A percentile compares a stretch with the other conserved stretches of the same genome.
Conservation (phyloP, 1,140 invertebrate species). For the Nilaparvata lugens region DNA sequence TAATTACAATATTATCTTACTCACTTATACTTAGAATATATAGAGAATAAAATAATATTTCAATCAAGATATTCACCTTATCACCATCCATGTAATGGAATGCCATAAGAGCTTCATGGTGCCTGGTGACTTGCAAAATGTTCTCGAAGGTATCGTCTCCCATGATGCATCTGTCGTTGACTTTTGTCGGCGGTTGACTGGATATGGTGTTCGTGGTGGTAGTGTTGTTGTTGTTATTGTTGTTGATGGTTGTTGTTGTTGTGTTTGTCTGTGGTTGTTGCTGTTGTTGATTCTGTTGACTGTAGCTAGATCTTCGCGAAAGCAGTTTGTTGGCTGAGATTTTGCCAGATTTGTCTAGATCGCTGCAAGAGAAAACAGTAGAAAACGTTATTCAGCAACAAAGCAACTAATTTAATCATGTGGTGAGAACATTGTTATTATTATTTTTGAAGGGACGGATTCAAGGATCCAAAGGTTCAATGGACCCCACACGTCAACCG, state of each 20-base stretch:
- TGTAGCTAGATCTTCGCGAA: slow-evolving; percentile 17
- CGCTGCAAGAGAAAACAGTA: slow-evolving; percentile 3
- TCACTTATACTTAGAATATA: no score
- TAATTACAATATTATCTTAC: no score
- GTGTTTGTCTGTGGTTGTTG: slow-evolving; percentile 11
- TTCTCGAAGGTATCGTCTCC: slow-evolving; percentile 73
- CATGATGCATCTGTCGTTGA: neutral
- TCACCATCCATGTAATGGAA: slow-evolving; percentile 86
- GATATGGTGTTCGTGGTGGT: no score
- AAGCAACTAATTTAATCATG: no score
- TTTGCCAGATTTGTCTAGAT: slow-evolving; percentile 10
- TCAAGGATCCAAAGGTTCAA: no score
- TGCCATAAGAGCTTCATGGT: slow-evolving; percentile 79
- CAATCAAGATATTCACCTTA: slow-evolving; percentile 42
- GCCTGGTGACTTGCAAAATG: slow-evolving; percentile 65
- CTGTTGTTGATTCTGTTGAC: neutral
- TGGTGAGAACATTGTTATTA: no score
- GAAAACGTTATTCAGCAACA: neutral
- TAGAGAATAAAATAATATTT: neutral
- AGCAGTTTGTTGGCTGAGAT: slow-evolving; percentile 6
- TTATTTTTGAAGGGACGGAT: no score
- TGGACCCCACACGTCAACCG: no score
- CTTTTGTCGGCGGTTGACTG: slow-evolving; percentile 1
- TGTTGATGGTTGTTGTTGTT: slow-evolving; percentile 4
- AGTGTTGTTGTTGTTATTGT: slow-evolving; percentile 6